phyloP scores from a whole-genome alignment of 1,140 invertebrate genomes.

The Bombus confusus region DNA sequence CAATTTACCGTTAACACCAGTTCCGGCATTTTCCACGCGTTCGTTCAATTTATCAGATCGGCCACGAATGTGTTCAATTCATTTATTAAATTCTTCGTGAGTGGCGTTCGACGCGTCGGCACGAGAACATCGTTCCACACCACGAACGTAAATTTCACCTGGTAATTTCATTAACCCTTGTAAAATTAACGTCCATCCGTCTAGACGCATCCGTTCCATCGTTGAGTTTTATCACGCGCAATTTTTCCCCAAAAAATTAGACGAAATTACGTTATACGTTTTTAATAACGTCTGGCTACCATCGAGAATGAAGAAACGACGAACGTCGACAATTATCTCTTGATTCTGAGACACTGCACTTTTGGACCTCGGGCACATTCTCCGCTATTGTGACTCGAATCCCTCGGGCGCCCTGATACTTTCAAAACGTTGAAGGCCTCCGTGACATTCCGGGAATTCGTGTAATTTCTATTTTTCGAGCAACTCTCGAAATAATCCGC shows the following conservation, averaged over 20 bases:
- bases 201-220: neutral
- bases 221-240: neutral
- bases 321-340: neutral
- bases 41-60: slow-evolving; percentile 33
- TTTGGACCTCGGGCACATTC: neutral
- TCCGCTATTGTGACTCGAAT: neutral
- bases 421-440: neutral
- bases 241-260: neutral
- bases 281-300: neutral
- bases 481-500: neutral
- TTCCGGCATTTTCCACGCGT: slow-evolving; percentile 8
- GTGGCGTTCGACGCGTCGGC: slow-evolving; percentile 14
- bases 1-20: slow-evolving; percentile 15
- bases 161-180: slow-evolving; percentile 26
- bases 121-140: neutral
- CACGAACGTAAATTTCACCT: slow-evolving; percentile 15
- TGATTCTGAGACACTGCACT: neutral
- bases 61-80: slow-evolving; percentile 41
- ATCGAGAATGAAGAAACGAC: neutral
- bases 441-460: neutral
- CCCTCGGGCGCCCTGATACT: neutral
- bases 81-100: slow-evolving; percentile 46
- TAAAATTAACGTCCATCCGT: slow-evolving; percentile 10
- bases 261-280: neutral
- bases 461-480: neutral